Evolutionary conservation across 2,888 invertebrate genomes (phyloP), one percentile per base, ranked within the genome.

Genomic region (Hyppa rectilinea): DNA sequence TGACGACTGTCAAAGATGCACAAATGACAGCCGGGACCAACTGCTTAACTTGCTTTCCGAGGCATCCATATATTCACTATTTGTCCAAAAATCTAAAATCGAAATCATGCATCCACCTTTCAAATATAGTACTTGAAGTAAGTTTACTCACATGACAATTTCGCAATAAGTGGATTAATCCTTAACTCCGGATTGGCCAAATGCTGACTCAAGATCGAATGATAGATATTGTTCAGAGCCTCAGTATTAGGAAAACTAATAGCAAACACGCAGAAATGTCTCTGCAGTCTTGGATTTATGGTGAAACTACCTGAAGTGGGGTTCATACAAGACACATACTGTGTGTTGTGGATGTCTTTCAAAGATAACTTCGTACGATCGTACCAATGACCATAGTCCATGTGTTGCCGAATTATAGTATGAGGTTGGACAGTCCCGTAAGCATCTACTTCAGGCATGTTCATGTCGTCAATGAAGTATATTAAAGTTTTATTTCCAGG

Each of bases 361-460:
- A 99, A 93, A 0, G 98, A 96, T 31, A 99, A 95, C 89, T 98
- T 98, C 52, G 97, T 97, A 47, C 99, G 96, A 89, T 99, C 95
- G 38, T 96, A 97, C 99, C 99, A 99, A 92, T 99, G 99, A 61
- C 97, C 97, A 89, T 99, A 99, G 92, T 99, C 99, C 88, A 99
- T 95, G 94, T 99, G 99, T 90, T 99, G 99, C 2, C 99, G 96
- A 82, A 99, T 99, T 66, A 99, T 94, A 0, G 99, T 99, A 90
- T 99, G 99, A 0, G 99, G 99, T 90, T 99, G 99, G 0, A 99
- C 99, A 0, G 99, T 99, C 12, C 99, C 99, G 87, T 99, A 99
- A 45, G 97, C 80, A 81, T 96, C 96, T 29, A 98, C 98, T 96
- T 99, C 99, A 1, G 99, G 99, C 99, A 99, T 99, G 90, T 99